Evolutionary conservation across 2,113 vertebrate species (phyloP), one percentile per base, ranked within the genome.

Genomic region (Ceuthmochares aereus): DNA sequence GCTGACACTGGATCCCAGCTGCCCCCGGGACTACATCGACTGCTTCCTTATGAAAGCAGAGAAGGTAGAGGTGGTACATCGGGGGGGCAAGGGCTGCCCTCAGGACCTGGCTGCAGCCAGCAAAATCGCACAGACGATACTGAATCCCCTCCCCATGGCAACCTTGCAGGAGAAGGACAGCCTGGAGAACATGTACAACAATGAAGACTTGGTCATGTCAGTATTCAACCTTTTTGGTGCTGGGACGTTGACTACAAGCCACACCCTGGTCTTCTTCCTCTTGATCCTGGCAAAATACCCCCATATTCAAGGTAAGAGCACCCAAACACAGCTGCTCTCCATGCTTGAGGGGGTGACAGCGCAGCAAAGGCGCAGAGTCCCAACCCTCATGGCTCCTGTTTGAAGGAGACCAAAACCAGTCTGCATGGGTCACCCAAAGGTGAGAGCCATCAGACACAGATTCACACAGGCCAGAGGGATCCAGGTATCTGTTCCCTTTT

Each of bases 271-370:
- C 72, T 98, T 98, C 96, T 74, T 74, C 68, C 89, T 98, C 51
- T 84, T 98, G 73, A 19, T 97, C 5, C 96, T 98, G 98, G 96
- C 97, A 52, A 98, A 98, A 94, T 95, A 98, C 42, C 98, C 98
- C 37, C 94, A 97, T 17, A 91, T 98, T 78, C 98, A 98, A 83
- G 97, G 98, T 98, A 93, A 3, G 25, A 27, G 87, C 80, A 42
- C 45, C n/a, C 37, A 9, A 51, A 29, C 6, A 9, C 0, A 1
- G 25, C 40, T 9, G 40, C 4, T 74, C 26, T 30, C 26, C 32
- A 27, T 34, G n/a, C 36, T 66, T 8, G 29, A 56, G 63, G 26
- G 43, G 47, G 19, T 62, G 40, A 25, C 0, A 1, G 73, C n/a
- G 21, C 17, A 27, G 8, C 66, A 19, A 70, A 43, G 42, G 20